These are phyloP conservation scores for Polydrusus pterygomalis DNA, from an alignment of 2,888 invertebrate species.

Conservation along the genomic window DNA sequence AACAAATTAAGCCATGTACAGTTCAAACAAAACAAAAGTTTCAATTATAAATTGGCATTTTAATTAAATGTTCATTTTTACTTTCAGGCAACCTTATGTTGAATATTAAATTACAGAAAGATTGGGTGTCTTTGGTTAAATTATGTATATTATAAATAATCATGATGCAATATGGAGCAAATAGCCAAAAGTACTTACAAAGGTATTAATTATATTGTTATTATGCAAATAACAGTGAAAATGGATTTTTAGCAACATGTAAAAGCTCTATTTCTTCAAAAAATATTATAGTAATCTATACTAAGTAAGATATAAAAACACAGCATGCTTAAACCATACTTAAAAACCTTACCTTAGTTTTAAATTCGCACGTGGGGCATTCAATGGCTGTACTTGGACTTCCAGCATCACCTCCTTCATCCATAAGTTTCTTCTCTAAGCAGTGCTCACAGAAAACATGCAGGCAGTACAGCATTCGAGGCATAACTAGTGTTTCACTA, in stretches of 20 bases:
- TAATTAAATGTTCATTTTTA: conserved; percentile 17
- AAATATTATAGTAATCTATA: too few species aligned
- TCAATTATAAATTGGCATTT: conserved; percentile 11
- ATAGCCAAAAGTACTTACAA: neutral
- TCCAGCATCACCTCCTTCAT: conserved; percentile 81
- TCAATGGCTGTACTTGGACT: conserved; percentile 79
- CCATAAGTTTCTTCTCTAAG: conserved; percentile 85
- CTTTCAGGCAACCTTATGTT: conserved; percentile 17
- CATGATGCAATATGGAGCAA: conserved; percentile 19
- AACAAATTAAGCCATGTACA: conserved; percentile 11
- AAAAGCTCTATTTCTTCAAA: too few species aligned
- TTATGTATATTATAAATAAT: neutral
- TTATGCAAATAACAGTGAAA: too few species aligned
- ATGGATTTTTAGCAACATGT: too few species aligned
- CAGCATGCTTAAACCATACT: too few species aligned
- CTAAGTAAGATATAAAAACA: too few species aligned
- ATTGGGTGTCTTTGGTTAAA: neutral
- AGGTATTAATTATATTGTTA: too few species aligned
- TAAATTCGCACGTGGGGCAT: conserved; percentile 90
- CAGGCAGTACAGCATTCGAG: conserved; percentile 92
- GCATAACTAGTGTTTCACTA: conserved; percentile 78
- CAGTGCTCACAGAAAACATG: conserved; percentile 97
- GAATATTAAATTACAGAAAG: conserved; percentile 13
- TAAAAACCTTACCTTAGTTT: conserved; percentile 79
- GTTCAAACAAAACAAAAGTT: conserved; percentile 15